Evolutionary conservation across 53 echinoderm and acorn worm species (phyloP).

Genomic region (Mesocentrotus franciscanus): DNA sequence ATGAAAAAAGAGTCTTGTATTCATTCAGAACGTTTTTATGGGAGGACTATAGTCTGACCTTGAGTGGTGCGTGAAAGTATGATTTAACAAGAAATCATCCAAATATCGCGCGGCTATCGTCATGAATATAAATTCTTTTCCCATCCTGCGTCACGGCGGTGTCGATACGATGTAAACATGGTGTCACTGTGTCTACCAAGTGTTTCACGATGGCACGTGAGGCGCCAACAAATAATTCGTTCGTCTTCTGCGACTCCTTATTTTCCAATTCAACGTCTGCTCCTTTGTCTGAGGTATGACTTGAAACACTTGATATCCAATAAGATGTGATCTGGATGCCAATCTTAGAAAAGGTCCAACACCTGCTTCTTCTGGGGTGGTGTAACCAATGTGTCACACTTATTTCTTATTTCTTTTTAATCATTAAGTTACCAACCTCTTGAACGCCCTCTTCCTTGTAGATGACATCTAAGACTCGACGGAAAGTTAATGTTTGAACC

Average conservation of each 20-base stretch:
- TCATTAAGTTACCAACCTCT: background rate
- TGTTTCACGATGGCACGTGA: background rate
- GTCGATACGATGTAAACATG: conserved; percentile 56
- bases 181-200: conserved; percentile 45
- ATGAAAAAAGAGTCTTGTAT: background rate
- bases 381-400: conserved; percentile 6
- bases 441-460: background rate
- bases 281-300: conserved; percentile 22
- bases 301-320: conserved; percentile 46
- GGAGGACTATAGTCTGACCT: conserved; percentile 26
- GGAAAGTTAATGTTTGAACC: conserved; percentile 7
- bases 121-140: conserved; percentile 45
- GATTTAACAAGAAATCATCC: conserved; percentile 23
- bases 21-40: background rate
- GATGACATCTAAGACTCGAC: conserved; percentile 24
- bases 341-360: background rate
- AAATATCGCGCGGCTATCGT: conserved; percentile 32
- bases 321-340: background rate
- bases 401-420: background rate
- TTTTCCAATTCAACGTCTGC: conserved; percentile 45
- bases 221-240: conserved; percentile 29
- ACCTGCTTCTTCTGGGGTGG: conserved; percentile 28
- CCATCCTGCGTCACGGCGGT: background rate
- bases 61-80: conserved; percentile 13
- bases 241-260: conserved; percentile 24